A percentile compares a stretch with the other conserved stretches of the same genome.
Conservation (phyloP, 2,113 vertebrate species). For the Promerops cafer region DNA sequence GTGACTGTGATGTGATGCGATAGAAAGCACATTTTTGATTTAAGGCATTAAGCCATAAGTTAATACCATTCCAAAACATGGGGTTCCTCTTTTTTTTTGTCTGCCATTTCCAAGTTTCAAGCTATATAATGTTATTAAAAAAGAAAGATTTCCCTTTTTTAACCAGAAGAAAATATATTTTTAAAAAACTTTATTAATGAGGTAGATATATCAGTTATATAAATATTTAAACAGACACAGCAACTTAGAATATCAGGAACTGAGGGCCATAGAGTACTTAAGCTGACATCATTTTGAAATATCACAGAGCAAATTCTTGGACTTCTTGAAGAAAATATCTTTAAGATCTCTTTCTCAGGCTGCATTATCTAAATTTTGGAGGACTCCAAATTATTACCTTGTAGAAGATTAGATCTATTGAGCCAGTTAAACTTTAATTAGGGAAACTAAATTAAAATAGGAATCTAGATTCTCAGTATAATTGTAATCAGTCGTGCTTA, state of each 20-base stretch:
- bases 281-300: neutral
- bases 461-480: neutral
- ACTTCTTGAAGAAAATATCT: neutral
- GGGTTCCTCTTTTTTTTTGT: neutral
- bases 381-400: neutral
- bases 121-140: neutral
- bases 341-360: neutral
- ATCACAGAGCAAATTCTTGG: neutral
- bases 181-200: neutral
- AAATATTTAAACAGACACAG: neutral
- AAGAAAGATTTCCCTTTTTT: neutral
- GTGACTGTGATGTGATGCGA: neutral
- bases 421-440: constrained; percentile 13
- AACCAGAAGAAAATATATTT: neutral
- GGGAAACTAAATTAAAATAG: constrained; percentile 13
- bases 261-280: neutral
- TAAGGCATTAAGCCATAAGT: neutral
- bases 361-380: neutral
- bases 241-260: neutral
- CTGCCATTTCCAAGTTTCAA: neutral
- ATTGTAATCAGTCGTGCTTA: neutral
- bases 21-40: neutral
- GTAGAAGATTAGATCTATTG: neutral
- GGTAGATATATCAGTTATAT: neutral
- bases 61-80: neutral